phyloP scores from a whole-genome alignment of 2,888 invertebrate species.

The Colostygia pectinataria region DNA sequence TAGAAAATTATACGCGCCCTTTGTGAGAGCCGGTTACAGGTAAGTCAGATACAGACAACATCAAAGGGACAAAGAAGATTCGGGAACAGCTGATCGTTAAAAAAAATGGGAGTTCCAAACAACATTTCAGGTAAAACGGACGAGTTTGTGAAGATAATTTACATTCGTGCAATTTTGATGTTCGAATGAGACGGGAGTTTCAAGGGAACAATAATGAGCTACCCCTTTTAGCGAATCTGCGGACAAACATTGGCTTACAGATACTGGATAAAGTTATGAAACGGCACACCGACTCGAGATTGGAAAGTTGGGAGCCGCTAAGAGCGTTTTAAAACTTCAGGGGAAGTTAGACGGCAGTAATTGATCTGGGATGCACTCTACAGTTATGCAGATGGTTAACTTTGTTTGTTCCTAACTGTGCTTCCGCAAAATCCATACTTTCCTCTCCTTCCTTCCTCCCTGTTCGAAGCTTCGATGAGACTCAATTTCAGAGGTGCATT shows the following conservation, averaged over 20 bases:
- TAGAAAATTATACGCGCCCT: conserved; percentile 28
- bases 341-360: conserved; percentile 48
- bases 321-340: conserved; percentile 59
- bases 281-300: conserved; percentile 47
- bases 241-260: conserved; percentile 37
- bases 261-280: conserved; percentile 42
- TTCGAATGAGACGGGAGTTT: not conserved
- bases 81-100: conserved; percentile 35
- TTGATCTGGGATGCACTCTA: conserved; percentile 57
- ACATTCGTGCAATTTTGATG: conserved; percentile 2
- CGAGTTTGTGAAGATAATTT: conserved; percentile 22
- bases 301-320: conserved; percentile 47
- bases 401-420: conserved; percentile 45
- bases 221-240: conserved; percentile 27
- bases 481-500: conserved; percentile 27
- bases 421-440: conserved; percentile 33
- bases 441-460: no score
- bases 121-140: conserved; percentile 31
- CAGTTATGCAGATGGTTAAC: conserved; percentile 44
- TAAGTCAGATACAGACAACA: conserved; percentile 25
- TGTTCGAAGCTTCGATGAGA: conserved; percentile 31
- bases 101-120: conserved; percentile 30
- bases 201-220: conserved; percentile 9
- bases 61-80: conserved; percentile 32
- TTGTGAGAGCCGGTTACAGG: conserved; percentile 28